Evolutionary conservation across 1,140 invertebrate species (phyloP), one percentile per base, ranked within the genome.

Genomic region (Xylocopa sonorina): DNA sequence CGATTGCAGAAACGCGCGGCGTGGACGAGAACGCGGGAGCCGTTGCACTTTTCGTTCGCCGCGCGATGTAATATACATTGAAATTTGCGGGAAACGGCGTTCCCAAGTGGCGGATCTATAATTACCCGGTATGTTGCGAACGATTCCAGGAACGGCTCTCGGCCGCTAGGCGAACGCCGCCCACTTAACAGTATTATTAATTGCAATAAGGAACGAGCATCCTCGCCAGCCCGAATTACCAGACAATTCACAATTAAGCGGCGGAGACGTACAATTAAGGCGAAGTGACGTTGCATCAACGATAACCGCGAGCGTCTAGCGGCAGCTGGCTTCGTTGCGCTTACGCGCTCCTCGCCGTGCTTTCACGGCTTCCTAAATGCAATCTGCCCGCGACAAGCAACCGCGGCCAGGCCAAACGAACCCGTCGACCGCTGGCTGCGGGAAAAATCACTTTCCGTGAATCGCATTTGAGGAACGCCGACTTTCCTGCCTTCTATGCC

Each of bases 201-300:
- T 80, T 72, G 43, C 53, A 51, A 48, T 80, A 80, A 84, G 60
- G 69, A 82, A 73, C 57, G 18, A 58, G 50, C 62, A 41, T 71
- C 69, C 60, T 68, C 48, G 64, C 57, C 68, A 62, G 73, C 57
- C 51, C 51, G 77, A 84, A 84, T 83, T 84, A 83, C 9, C 9
- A 32, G 53, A 80, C 71, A 81, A 84, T 84, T 72, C 50, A 32
- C 71, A 63, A 77, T 84, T 81, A 83, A 80, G 53, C n/a, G 27
- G 34, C 53, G 53, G 75, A 62, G 60, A 80, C 48, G 66, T 72
- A 29, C 71, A 84, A 84, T 84, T 84, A 80, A 76, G 41, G 38
- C 51, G 21, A 80, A 80, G 82, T 75, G 71, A 76, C 77, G 50
- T 53, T 77, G 43, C 66, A 66, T 84, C 55, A 51, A 27, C 29